Conservation (phyloP, 1,140 invertebrate genomes). For the Heliothis virescens region DNA sequence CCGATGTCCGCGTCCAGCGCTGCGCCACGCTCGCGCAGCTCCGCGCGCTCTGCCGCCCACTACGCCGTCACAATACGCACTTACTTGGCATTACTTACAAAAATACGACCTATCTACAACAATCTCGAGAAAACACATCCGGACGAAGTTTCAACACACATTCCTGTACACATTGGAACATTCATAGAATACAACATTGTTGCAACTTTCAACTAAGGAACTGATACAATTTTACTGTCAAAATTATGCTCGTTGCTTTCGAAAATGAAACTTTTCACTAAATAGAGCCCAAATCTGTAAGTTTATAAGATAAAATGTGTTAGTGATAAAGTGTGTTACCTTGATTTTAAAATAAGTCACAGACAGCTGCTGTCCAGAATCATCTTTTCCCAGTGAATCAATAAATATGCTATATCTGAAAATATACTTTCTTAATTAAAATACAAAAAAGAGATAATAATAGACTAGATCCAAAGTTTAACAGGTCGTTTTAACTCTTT, state of each 20-base stretch:
- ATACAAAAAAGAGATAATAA: neutral
- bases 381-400: slow-evolving; percentile 86
- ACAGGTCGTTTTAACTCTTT: too few relatives aligned
- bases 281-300: too few relatives aligned
- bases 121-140: too few relatives aligned
- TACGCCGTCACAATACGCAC: too few relatives aligned
- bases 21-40: slow-evolving; percentile 90
- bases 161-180: neutral
- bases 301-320: neutral
- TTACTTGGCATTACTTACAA: too few relatives aligned
- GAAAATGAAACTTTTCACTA: too few relatives aligned
- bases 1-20: slow-evolving; percentile 89
- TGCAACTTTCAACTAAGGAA: too few relatives aligned
- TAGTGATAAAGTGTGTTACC: slow-evolving; percentile 66
- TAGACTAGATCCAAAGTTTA: too few relatives aligned
- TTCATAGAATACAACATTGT: too few relatives aligned
- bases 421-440: slow-evolving; percentile 30
- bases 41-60: slow-evolving; percentile 88
- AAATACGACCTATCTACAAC: too few relatives aligned
- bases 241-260: too few relatives aligned
- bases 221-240: neutral
- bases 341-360: slow-evolving; percentile 90
- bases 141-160: too few relatives aligned
- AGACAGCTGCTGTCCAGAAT: slow-evolving; percentile 87
- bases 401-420: slow-evolving; percentile 84